Evolutionary conservation across 1,140 invertebrate species (phyloP), one percentile per base, ranked within the genome.

Genomic region (Tetramorium simillimum): DNA sequence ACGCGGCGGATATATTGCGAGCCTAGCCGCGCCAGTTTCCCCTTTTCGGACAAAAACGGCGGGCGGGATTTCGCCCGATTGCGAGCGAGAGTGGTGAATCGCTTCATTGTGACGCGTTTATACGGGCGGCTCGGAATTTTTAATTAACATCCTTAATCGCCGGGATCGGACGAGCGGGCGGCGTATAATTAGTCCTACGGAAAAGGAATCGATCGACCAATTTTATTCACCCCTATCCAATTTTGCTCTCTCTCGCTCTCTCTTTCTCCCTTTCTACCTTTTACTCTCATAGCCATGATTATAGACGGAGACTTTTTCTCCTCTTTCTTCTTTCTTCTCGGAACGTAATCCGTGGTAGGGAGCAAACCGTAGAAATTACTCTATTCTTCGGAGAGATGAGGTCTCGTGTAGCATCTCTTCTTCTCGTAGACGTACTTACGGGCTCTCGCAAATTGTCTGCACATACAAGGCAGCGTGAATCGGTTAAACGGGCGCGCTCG

Each of bases 391-490:
- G 51, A 87, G 65, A 69, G 63, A 43, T 33, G 72, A 87, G 28
- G 21, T 63, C 43, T 72, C 56, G 12, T 28, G 1, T 73, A 88
- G 46, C 21, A 80, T 24, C 51, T 81, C 14, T 40, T 80, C 73
- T 24, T 67, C 37, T 40, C 21, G n/a, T 86, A 80, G 18, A 49
- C 46, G 18, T 69, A 69, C n/a, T 18, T 73, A 40, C 67, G 40
- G 80, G 80, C 80, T 84, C 80, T 84, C 80, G 53, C 69, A 62
- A 75, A 84, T 67, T 37, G 43, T 73, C 40, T 51, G 80, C 21
- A 49, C 65, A 56, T 58, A 56, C 67, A n/a, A 49, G 49, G 49
- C 51, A 49, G 49, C 51, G 40, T 67, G 18, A 86, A 49, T 69
- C 46, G 69, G 16, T 40, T 69, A 43, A 24, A 51, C 14, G 46